Evolutionary conservation across 2,113 vertebrate genomes (phyloP).

Genomic region (Campylorhamphus procurvoides): DNA sequence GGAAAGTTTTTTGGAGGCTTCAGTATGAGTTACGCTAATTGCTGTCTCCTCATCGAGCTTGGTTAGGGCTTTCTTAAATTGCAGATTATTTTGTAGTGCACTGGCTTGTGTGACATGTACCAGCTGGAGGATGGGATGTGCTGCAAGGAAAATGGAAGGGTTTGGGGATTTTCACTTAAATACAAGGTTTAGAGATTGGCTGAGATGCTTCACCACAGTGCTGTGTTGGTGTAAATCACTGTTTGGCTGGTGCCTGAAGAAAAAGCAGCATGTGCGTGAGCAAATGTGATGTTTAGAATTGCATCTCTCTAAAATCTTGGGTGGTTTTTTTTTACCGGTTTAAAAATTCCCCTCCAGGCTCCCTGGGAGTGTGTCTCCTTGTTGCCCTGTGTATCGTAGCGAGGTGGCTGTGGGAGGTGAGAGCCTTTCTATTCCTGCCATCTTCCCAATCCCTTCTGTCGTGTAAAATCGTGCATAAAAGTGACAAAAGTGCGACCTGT

Average conservation of each 20-base stretch:
- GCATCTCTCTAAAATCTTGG: not conserved
- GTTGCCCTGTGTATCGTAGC: not conserved
- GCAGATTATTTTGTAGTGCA: not conserved
- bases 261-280: not conserved
- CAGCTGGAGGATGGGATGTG: not conserved
- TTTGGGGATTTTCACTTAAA: not conserved
- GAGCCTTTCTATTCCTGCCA: conserved; percentile 10
- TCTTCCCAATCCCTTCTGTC: conserved; percentile 10
- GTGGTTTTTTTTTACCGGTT: not conserved
- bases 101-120: not conserved
- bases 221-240: not conserved
- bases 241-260: not conserved
- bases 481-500: not conserved
- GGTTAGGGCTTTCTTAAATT: not conserved
- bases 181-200: not conserved
- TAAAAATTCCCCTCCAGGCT: not conserved
- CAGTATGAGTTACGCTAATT: not conserved
- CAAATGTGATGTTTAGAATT: not conserved
- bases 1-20: not conserved
- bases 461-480: conserved; percentile 53
- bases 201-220: not conserved
- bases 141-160: not conserved
- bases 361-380: not conserved
- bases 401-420: not conserved
- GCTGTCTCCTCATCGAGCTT: not conserved